Percentiles rank a stretch among this genome's conserved stretches.
Conservation (phyloP, 2,113 vertebrate genomes). For the Climacteris rufus region DNA sequence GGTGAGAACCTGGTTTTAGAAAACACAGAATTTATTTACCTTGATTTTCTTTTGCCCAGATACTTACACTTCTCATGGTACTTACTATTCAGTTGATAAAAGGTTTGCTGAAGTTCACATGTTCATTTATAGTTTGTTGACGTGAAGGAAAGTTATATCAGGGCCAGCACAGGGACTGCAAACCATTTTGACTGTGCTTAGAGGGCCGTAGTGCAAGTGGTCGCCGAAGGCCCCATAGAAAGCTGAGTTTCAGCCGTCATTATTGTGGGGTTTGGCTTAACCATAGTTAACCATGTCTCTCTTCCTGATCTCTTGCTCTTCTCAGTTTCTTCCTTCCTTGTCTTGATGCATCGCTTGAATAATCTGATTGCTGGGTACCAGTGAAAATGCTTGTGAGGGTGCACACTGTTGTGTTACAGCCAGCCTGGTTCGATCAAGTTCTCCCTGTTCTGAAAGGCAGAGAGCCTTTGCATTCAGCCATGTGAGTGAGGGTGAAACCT, state of each 20-base stretch:
- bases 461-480: neutral
- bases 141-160: neutral
- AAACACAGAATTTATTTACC: rapidly evolving
- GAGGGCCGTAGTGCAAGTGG: rapidly evolving
- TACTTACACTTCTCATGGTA: rapidly evolving
- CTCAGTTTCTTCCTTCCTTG: neutral
- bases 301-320: neutral
- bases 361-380: neutral
- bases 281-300: rapidly evolving
- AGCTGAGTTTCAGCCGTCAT: neutral
- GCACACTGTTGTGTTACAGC: neutral
- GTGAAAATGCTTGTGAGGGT: neutral
- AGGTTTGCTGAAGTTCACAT: rapidly evolving
- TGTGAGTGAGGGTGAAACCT: neutral
- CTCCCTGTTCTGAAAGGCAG: neutral
- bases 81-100: neutral
- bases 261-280: neutral
- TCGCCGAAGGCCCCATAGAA: rapidly evolving
- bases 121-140: rapidly evolving
- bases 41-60: neutral
- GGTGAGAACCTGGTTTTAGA: constrained; percentile 70
- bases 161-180: neutral
- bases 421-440: neutral
- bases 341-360: rapidly evolving
- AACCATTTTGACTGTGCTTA: neutral